Evolutionary conservation across 2,888 invertebrate genomes (phyloP), one percentile per base, ranked within the genome.

Genomic region (Megalurothrips usitatus): DNA sequence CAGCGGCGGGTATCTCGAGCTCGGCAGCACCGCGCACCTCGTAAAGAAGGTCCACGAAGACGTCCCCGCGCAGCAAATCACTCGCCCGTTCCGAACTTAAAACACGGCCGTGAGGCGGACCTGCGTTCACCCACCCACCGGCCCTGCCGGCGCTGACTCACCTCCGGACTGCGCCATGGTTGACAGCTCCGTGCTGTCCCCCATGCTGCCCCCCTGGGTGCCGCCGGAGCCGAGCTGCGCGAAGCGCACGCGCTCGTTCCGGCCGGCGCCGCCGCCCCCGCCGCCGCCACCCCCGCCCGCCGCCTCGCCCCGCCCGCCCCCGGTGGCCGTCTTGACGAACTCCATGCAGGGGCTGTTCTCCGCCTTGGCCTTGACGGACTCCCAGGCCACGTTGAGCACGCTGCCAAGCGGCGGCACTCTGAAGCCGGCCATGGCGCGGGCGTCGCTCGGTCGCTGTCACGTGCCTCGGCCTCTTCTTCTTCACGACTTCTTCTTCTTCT

Each of bases 351-450:
- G 88, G 81, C 88, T 88, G 85, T 91, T 92, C 78, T 92, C 92
- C 85, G 92, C 91, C 86, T 52, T 52, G 1, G 95, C 93, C 84
- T 93, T 90, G 79, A 94, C 90, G 28, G 94, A 93, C 87, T 95
- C 95, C 91, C 94, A 92, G 43, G 94, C 94, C 83, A 95, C 95
- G 86, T 94, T 94, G 85, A 94, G 86, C 78, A 94, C 92, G 86
- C 94, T 94, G 86, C 91, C 91, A 83, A 94, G 85, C 17, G 94
- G 93, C 79, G 94, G 93, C 85, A 95, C 86, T 85, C 90, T 91
- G 84, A 92, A 90, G 82, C 91, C 90, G 85, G 92, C 89, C 92
- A 92, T 92, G 82, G 78, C 58, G 9, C 8, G 12, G 4, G 52
- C 10, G 14, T 52, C 52, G 52, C 52, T 52, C 4, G 1, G 1